Conservation (phyloP, 1,140 invertebrate species). For the Drosophila kurseongensis region DNA sequence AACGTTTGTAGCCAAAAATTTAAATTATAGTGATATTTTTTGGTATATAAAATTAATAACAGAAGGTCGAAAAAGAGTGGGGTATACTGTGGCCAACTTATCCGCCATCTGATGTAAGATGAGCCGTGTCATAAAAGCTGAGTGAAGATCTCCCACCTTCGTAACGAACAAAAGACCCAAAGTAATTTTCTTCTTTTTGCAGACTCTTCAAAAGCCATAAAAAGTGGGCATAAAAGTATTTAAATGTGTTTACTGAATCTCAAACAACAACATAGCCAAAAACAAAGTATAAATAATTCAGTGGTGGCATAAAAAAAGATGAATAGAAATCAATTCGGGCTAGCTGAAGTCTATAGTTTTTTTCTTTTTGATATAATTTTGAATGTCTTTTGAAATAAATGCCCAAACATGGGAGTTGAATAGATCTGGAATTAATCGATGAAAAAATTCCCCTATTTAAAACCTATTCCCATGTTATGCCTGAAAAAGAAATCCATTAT, state of each 20-base stretch:
- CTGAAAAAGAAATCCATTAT: constrained; percentile 5
- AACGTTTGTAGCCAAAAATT: too few relatives aligned
- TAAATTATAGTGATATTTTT: too few relatives aligned
- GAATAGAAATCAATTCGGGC: constrained; percentile 41
- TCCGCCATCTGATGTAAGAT: constrained; percentile 2
- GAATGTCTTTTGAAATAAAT: background rate
- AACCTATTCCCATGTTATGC: constrained; percentile 1
- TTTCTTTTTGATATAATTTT: constrained; percentile 27
- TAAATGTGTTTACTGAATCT: constrained; percentile 16
- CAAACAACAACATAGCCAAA: constrained; percentile 10
- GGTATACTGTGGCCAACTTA: background rate
- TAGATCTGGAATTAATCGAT: constrained; percentile 12
- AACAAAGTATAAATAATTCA: constrained; percentile 36
- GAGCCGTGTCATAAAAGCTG: background rate
- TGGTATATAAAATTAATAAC: too few relatives aligned
- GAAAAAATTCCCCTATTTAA: constrained; percentile 18
- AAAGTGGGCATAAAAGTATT: constrained; percentile 25
- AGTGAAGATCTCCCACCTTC: constrained; percentile 23
- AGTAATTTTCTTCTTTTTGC: constrained; percentile 3
- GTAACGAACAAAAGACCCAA: constrained; percentile 2
- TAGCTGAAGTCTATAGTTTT: background rate
- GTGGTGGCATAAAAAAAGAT: constrained; percentile 39
- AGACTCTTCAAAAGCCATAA: constrained; percentile 18
- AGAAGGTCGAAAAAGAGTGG: background rate
- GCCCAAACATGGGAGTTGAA: constrained; percentile 25